Evolutionary conservation across 2,113 vertebrate species (phyloP), one percentile per base, ranked within the genome.

Genomic region (Holacanthus passer): DNA sequence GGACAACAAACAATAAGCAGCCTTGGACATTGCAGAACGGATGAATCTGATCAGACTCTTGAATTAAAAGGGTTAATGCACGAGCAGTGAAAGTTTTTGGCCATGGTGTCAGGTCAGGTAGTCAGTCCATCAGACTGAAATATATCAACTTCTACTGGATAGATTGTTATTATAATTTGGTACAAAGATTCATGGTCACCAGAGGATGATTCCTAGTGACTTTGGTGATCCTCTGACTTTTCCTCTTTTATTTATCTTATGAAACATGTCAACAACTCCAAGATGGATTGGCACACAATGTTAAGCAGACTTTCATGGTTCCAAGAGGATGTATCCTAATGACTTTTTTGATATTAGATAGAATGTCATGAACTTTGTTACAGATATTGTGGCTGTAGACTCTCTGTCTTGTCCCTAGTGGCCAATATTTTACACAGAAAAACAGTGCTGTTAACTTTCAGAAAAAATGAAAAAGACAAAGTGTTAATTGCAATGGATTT

Each of bases 11-110:
- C 55, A 85, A 71, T 13, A 13, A 47, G 55, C 32, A 27, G 20
- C 64, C 45, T 81, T 74, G 63, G 29, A 53, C n/a, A 24, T 20
- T 20, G 45, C 6, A 68, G n/a, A 52, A 64, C 35, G 6, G 7
- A 65, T n/a, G 10, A 55, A 39, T 55, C 4, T 3, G 50, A 43
- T 22, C 0, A n/a, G 0, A 45, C 17, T 72, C 11, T 48, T 45
- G 24, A 62, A 59, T 35, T 45, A 9, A 41, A 64, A 59, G 4
- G 35, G 35, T 37, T 8, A 50, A 29, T 3, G 22, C 35, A 31
- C 16, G 14, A 59, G 29, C 31, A 31, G 24, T 39, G 16, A 74
- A 75, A 0, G 35, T 39, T 71, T 52, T 53, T 32, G 14, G 14
- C 45, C 12, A n/a, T 48, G n/a, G n/a, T n/a, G 7, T 10, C 13